Conservation (phyloP, 2,888 invertebrate genomes). For the Diploptera punctata region DNA sequence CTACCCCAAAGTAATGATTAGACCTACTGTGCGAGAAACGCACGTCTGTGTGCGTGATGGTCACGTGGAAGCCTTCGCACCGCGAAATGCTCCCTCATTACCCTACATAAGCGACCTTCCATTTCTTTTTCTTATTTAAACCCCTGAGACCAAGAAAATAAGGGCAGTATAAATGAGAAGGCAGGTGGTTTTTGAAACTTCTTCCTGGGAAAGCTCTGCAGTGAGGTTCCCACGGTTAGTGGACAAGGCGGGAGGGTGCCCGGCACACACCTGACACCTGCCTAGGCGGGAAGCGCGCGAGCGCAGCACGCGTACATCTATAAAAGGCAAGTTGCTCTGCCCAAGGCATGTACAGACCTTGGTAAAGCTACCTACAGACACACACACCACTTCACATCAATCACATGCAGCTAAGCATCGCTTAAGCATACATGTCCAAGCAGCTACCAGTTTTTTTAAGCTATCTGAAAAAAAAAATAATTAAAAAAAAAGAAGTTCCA, state of each 20-base stretch:
- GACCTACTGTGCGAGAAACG: neutral
- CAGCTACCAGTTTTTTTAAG: too few species aligned
- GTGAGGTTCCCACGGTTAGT: slow-evolving; percentile 38
- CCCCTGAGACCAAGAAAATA: neutral
- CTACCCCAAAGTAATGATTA: neutral
- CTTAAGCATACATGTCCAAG: too few species aligned
- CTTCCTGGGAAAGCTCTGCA: slow-evolving; percentile 34
- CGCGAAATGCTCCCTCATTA: neutral
- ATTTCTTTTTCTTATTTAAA: neutral
- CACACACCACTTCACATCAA: neutral
- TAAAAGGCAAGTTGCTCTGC: slow-evolving; percentile 38
- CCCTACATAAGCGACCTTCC: neutral
- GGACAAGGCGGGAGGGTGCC: slow-evolving; percentile 14
- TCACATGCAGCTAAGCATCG: neutral
- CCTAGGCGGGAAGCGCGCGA: neutral
- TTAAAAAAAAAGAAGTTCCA: too few species aligned
- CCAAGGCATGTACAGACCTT: slow-evolving; percentile 37
- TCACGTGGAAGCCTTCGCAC: neutral
- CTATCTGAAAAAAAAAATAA: too few species aligned
- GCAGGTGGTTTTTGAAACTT: slow-evolving; percentile 31
- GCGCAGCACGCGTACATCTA: slow-evolving; percentile 36
- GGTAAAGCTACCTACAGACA: slow-evolving; percentile 8
- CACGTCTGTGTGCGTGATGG: slow-evolving; percentile 1
- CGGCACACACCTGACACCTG: slow-evolving; percentile 22
- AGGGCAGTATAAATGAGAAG: slow-evolving; percentile 20